Percentiles rank a stretch among this genome's conserved stretches.
These are phyloP conservation scores for Pseudopodoces humilis DNA, from an alignment of 2,113 vertebrate genomes.

Conservation along the genomic window DNA sequence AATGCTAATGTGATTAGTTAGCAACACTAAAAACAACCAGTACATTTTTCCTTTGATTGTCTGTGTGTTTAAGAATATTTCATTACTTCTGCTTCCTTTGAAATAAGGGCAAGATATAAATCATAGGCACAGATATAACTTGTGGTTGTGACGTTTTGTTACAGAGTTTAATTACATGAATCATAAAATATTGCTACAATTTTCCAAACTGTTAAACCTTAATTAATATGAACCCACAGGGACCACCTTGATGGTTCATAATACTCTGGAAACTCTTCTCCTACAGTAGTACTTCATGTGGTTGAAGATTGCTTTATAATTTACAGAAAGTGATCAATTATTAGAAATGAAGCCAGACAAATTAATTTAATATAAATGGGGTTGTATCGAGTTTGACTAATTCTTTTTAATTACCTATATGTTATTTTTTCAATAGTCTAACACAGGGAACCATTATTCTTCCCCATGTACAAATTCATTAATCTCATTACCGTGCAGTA, in stretches of 20 bases:
- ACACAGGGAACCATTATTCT: conserved; percentile 84
- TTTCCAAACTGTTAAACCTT: conserved; percentile 84
- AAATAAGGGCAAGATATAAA: conserved; percentile 75
- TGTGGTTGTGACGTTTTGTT: conserved; percentile 80
- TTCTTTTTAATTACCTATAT: conserved; percentile 97
- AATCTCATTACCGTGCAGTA: conserved; percentile 98
- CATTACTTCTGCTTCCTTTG: conserved; percentile 73
- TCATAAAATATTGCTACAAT: conserved; percentile 85
- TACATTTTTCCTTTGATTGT: conserved; percentile 53
- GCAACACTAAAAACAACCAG: conserved; percentile 30
- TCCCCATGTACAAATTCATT: conserved; percentile 88
- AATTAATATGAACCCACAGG: conserved; percentile 83
- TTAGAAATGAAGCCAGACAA: conserved; percentile 86
- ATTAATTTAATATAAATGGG: conserved; percentile 99
- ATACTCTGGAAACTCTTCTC: conserved; percentile 69
- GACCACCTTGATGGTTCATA: conserved; percentile 79
- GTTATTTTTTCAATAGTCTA: conserved; percentile 91
- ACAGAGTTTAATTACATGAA: conserved; percentile 84
- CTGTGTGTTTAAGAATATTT: conserved; percentile 68
- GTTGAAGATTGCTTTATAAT: conserved; percentile 74
- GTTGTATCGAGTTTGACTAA: conserved; percentile 92
- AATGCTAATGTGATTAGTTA: conserved; percentile 49
- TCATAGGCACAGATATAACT: conserved; percentile 77
- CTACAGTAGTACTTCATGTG: conserved; percentile 60
- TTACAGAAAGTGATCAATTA: conserved; percentile 80